These are phyloP conservation scores for Eupsilia transversa DNA, from an alignment of 2,888 invertebrate species.

Conservation along the genomic window DNA sequence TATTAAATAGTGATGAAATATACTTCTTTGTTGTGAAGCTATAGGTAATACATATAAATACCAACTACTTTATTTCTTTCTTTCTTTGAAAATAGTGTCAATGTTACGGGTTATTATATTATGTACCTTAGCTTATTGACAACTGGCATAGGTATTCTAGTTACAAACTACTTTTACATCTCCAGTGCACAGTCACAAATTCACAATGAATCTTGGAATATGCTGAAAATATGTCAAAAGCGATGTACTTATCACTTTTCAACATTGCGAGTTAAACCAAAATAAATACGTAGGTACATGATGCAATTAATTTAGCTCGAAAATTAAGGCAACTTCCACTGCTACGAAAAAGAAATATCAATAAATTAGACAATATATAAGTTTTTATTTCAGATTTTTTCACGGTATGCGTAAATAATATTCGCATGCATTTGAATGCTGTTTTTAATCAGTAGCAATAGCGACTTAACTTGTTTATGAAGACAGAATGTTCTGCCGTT, in stretches of 20 bases:
- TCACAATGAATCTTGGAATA: neutral
- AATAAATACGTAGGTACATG: neutral
- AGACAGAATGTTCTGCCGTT: neutral
- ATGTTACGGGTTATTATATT: neutral
- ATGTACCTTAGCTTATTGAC: slow-evolving; percentile 2
- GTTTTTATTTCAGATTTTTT: neutral
- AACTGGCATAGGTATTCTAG: neutral
- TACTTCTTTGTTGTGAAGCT: neutral
- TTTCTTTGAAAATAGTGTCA: slow-evolving; percentile 1
- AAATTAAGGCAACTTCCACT: neutral
- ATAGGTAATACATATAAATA: neutral
- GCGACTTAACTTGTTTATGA: neutral
- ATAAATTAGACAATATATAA: neutral
- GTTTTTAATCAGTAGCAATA: neutral
- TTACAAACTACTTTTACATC: no score
- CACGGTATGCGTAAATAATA: neutral
- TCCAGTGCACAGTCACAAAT: neutral
- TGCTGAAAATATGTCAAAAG: neutral
- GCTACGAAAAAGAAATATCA: neutral
- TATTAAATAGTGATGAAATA: neutral
- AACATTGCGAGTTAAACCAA: neutral
- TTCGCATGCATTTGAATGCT: neutral
- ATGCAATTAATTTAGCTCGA: neutral
- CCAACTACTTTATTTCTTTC: neutral
- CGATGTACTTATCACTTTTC: neutral